Evolutionary conservation across 2,888 invertebrate species (phyloP).

Genomic region (Schizaphis graminum): DNA sequence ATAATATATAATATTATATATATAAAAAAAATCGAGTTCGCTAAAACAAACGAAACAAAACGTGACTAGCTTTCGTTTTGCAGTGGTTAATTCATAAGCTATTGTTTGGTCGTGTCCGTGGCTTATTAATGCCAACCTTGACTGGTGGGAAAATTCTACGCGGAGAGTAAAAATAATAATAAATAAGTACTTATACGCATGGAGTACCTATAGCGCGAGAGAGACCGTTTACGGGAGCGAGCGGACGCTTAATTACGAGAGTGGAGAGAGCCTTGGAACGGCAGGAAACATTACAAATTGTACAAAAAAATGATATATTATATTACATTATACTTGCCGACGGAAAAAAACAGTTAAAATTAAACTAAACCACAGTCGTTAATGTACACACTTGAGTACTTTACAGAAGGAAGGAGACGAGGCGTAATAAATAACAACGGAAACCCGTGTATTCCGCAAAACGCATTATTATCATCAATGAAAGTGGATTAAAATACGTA

Average conservation of each 20-base stretch:
- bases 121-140: conserved; percentile 55
- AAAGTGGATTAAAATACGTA: neutral
- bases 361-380: neutral
- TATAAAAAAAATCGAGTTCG: conserved; percentile 21
- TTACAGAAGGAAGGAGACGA: neutral
- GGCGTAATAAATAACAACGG: conserved; percentile 9
- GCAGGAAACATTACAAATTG: neutral
- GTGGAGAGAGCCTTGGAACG: conserved; percentile 29
- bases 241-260: conserved; percentile 15
- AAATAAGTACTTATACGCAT: neutral
- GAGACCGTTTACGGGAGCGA: conserved; percentile 48
- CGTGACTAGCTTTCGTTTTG: conserved; percentile 60
- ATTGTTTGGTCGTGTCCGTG: conserved; percentile 62
- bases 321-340: neutral
- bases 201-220: neutral
- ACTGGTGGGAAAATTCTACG: conserved; percentile 46
- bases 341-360: conserved; percentile 17
- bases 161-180: conserved; percentile 14
- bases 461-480: neutral
- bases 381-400: neutral
- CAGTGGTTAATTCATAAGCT: conserved; percentile 54
- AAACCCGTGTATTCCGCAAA: conserved; percentile 22
- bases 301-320: neutral
- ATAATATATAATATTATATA: neutral
- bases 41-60: conserved; percentile 58